phyloP scores from a whole-genome alignment of 2,797 vertebrate genomes.

The Sebastes cheni region DNA sequence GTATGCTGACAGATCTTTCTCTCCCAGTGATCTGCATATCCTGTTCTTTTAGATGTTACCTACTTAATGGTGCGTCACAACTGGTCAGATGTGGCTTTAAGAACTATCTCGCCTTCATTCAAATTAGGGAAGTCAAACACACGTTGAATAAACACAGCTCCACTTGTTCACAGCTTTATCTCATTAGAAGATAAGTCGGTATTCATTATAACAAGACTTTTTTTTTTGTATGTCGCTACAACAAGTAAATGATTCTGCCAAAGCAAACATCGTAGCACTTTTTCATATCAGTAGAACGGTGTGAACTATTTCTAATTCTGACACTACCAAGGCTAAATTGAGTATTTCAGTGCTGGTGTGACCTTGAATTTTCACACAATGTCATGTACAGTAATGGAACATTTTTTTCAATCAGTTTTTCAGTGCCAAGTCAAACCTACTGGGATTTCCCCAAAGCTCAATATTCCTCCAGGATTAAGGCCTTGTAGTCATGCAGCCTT shows the following conservation, averaged over 20 bases:
- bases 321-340: neutral
- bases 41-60: neutral
- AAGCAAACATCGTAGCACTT: neutral
- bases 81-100: too few species aligned
- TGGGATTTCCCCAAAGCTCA: conserved; percentile 12
- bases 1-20: neutral
- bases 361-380: neutral
- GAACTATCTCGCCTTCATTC: neutral
- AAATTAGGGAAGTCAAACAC: neutral
- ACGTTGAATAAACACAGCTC: neutral
- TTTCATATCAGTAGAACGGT: neutral
- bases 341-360: neutral
- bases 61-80: neutral
- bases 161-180: neutral
- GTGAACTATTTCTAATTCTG: neutral
- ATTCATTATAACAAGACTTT: neutral
- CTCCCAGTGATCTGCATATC: neutral
- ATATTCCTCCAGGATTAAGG: neutral
- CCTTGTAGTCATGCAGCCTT: neutral
- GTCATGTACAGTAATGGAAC: neutral
- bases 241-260: neutral
- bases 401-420: neutral
- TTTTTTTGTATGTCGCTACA: neutral
- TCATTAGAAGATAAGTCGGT: neutral
- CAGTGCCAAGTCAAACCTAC: neutral